Evolutionary conservation across 2,113 vertebrate species (phyloP).

Genomic region (Actinemys pallida): DNA sequence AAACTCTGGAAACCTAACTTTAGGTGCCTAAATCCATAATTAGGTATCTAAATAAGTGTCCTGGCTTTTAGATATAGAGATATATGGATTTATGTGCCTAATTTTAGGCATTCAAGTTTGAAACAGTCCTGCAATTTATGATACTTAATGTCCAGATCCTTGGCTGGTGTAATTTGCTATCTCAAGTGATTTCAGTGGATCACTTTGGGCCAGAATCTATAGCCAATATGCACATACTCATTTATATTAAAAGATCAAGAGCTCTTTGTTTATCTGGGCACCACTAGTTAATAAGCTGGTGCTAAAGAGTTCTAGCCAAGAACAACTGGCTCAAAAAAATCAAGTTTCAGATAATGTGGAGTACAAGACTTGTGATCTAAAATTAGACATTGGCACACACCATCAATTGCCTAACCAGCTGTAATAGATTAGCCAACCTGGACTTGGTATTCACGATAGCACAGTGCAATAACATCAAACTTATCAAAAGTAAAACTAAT

Average conservation of each 20-base stretch:
- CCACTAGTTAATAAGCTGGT: not conserved
- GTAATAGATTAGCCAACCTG: not conserved
- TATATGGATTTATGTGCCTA: not conserved
- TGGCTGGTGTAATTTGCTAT: not conserved
- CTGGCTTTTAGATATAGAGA: not conserved
- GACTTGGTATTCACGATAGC: conserved; percentile 21
- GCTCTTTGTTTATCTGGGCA: conserved; percentile 31
- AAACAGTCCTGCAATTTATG: not conserved
- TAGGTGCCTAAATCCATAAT: not conserved
- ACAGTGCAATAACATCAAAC: not conserved
- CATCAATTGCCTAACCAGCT: not conserved
- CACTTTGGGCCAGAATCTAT: rapidly evolving
- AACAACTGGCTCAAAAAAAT: not conserved
- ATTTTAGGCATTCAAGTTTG: not conserved
- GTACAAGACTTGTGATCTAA: not conserved
- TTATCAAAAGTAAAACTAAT: not conserved
- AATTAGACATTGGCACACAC: not conserved
- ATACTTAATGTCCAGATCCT: not conserved
- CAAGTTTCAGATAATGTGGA: not conserved
- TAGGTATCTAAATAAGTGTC: not conserved
- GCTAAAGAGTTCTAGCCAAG: not conserved
- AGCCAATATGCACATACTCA: not conserved
- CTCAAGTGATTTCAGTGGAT: not conserved
- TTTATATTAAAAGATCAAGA: not conserved
- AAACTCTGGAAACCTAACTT: not conserved